Evolutionary conservation across 2,888 invertebrate species (phyloP).

Genomic region (Chrysina gloriosa): DNA sequence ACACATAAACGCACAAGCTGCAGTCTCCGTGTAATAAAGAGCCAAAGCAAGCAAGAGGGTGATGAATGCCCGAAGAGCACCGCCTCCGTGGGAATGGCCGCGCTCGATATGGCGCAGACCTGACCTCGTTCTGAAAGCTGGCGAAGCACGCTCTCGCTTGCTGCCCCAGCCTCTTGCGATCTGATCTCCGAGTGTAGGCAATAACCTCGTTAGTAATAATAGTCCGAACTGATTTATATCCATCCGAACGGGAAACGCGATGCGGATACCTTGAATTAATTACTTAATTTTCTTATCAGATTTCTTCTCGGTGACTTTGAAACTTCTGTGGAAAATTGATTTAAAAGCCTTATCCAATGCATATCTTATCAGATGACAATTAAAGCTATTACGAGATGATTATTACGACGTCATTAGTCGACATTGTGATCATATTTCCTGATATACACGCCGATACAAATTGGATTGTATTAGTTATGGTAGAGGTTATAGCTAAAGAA

Average conservation of each 20-base stretch:
- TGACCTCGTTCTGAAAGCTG: conserved; percentile 52
- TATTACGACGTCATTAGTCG: too few species aligned
- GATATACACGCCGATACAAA: too few species aligned
- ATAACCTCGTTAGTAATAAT: conserved; percentile 54
- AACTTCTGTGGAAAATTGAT: neutral
- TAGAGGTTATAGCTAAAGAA: too few species aligned
- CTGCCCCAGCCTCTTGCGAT: conserved; percentile 46
- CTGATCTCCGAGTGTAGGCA: conserved; percentile 46
- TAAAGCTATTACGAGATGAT: neutral
- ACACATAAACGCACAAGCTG: conserved; percentile 39
- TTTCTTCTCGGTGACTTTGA: conserved; percentile 21
- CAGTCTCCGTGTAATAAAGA: conserved; percentile 49
- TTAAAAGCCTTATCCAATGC: neutral
- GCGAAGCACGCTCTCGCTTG: conserved; percentile 40
- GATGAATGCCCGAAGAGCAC: conserved; percentile 50
- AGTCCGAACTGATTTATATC: conserved; percentile 51
- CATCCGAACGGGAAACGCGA: conserved; percentile 41
- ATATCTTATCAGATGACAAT: neutral
- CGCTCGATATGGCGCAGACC: conserved; percentile 54
- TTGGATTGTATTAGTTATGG: too few species aligned
- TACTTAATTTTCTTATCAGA: conserved; percentile 43
- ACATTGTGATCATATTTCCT: too few species aligned
- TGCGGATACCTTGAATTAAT: conserved; percentile 45
- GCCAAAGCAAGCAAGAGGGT: conserved; percentile 45
- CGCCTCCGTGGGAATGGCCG: conserved; percentile 52